These are phyloP conservation scores for Dendrocincla fuliginosa DNA, from an alignment of 2,797 vertebrate genomes.

Conservation along the genomic window DNA sequence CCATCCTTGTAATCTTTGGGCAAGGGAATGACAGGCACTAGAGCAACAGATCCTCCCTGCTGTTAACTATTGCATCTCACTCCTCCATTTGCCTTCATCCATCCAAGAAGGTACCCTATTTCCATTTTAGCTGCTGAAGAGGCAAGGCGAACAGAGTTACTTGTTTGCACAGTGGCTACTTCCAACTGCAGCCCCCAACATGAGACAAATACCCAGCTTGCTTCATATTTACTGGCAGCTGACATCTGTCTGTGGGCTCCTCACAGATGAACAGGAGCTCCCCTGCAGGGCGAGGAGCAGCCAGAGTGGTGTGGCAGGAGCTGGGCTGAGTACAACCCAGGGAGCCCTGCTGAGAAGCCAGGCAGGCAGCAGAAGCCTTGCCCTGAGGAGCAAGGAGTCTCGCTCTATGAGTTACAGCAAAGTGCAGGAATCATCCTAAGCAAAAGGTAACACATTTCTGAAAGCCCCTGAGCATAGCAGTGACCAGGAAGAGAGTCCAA, in stretches of 20 bases:
- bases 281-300: not conserved
- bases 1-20: not conserved
- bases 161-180: not conserved
- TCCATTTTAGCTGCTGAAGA: not conserved
- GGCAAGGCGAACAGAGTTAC: not conserved
- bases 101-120: not conserved
- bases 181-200: not conserved
- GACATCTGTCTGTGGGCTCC: not conserved
- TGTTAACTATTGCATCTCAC: not conserved
- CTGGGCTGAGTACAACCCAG: not conserved
- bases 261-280: not conserved
- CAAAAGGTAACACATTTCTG: not conserved
- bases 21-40: not conserved
- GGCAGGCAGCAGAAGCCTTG: not conserved
- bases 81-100: not conserved
- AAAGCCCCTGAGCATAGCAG: not conserved
- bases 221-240: fast-evolving
- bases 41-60: not conserved
- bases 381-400: not conserved
- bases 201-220: fast-evolving
- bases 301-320: fast-evolving
- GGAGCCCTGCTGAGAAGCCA: not conserved
- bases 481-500: not conserved
- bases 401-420: not conserved
- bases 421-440: not conserved